Percentiles rank a stretch among this genome's conserved stretches.
Evolutionary conservation across 2,113 vertebrate species (phyloP).

Genomic region (Pelusios castaneus): DNA sequence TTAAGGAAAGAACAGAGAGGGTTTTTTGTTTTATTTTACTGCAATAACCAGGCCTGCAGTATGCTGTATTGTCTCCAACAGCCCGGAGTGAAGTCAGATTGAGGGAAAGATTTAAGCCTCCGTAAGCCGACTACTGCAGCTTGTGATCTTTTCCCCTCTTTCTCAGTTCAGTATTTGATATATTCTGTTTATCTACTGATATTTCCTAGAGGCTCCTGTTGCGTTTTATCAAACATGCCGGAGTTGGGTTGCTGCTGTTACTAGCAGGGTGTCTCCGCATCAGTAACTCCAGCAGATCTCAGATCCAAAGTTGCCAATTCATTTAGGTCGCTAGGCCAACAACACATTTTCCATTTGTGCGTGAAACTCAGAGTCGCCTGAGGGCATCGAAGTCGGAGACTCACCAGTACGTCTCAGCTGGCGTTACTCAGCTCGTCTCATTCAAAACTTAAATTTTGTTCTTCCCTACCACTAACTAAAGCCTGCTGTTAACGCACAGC

Average conservation of each 20-base stretch:
- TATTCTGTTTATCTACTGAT: background rate
- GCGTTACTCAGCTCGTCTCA: background rate
- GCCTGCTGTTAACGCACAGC: background rate
- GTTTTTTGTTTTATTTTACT: background rate
- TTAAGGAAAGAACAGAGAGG: background rate
- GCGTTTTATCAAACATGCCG: background rate
- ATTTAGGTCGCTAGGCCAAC: fast-evolving
- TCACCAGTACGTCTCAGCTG: background rate
- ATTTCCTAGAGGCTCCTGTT: background rate
- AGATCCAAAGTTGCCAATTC: background rate
- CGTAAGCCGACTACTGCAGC: background rate
- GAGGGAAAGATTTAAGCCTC: slow-evolving; percentile 13
- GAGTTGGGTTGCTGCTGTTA: background rate
- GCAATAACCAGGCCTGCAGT: background rate
- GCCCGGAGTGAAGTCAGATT: background rate
- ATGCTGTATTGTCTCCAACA: background rate
- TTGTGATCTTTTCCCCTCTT: slow-evolving; percentile 12
- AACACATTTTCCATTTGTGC: background rate
- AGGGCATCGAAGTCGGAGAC: background rate
- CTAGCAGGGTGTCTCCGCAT: background rate
- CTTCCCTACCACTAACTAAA: background rate
- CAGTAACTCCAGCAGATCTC: background rate
- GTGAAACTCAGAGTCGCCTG: fast-evolving
- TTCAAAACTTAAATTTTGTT: background rate
- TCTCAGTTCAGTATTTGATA: background rate